phyloP scores from a whole-genome alignment of 1,140 invertebrate genomes.

The Tenebrio molitor region DNA sequence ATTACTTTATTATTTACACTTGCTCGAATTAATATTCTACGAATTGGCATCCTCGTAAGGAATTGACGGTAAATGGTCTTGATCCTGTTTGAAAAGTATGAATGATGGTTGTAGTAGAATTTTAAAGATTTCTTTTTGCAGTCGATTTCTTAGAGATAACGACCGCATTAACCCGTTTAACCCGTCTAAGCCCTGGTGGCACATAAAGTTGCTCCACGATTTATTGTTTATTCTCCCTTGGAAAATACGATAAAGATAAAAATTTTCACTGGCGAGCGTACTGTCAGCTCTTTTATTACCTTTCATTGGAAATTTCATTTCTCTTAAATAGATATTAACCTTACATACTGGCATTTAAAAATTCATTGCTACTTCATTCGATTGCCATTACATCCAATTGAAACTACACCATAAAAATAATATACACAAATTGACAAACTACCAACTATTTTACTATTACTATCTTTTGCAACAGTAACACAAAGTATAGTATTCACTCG shows the following conservation, averaged over 20 bases:
- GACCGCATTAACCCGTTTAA: constrained; percentile 34
- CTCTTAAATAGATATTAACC: not conserved
- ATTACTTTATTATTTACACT: constrained; percentile 31
- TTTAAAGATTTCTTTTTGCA: constrained; percentile 12
- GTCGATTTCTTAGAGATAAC: constrained; percentile 33
- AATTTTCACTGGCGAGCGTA: constrained; percentile 11
- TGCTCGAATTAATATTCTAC: not conserved
- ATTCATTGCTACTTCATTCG: not conserved
- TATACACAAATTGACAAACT: too few relatives aligned
- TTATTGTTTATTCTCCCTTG: constrained; percentile 38
- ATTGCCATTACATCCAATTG: not conserved
- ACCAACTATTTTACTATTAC: too few relatives aligned
- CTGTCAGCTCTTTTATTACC: constrained; percentile 25
- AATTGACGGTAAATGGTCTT: not conserved
- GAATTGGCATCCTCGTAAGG: not conserved
- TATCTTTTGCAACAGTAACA: too few relatives aligned
- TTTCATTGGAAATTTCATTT: constrained; percentile 4
- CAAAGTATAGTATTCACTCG: too few relatives aligned
- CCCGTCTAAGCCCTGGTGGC: constrained; percentile 32
- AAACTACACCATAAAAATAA: too few relatives aligned
- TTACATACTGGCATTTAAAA: too few relatives aligned
- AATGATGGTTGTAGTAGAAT: not conserved
- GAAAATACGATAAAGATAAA: constrained; percentile 39
- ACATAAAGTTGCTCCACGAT: constrained; percentile 34
- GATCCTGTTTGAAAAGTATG: not conserved